Conservation (phyloP, 2,888 invertebrate species). For the Deilephila elpenor region DNA sequence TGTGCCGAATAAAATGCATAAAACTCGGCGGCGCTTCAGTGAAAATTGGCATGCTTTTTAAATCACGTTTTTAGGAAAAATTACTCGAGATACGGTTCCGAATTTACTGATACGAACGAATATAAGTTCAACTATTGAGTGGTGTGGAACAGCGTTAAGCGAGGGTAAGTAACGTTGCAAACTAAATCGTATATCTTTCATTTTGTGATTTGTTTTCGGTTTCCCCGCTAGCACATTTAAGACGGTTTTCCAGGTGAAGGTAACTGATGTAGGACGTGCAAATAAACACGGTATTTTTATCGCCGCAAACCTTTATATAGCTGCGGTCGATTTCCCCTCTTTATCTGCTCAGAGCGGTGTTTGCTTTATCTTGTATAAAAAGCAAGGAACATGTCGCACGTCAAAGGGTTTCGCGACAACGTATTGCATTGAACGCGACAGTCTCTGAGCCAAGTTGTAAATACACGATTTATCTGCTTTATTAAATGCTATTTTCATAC, state of each 20-base stretch:
- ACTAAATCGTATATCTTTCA: conserved; percentile 60
- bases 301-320: conserved; percentile 83
- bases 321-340: conserved; percentile 83
- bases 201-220: conserved; percentile 59
- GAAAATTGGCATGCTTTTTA: conserved; percentile 58
- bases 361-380: conserved; percentile 82
- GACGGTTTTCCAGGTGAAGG: conserved; percentile 62
- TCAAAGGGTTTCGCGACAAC: conserved; percentile 63
- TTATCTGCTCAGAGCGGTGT: conserved; percentile 80
- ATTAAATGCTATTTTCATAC: conserved; percentile 21
- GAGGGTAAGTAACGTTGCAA: conserved; percentile 48
- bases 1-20: conserved; percentile 38
- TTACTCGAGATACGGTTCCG: conserved; percentile 72
- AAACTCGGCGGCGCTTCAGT: conserved; percentile 37
- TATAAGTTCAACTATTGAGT: conserved; percentile 67
- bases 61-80: conserved; percentile 74
- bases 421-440: conserved; percentile 49
- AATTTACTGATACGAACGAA: conserved; percentile 80
- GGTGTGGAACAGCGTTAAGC: conserved; percentile 56
- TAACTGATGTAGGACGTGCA: conserved; percentile 82
- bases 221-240: conserved; percentile 51
- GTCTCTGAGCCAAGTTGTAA: conserved; percentile 9
- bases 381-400: conserved; percentile 68
- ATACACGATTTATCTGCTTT: conserved; percentile 17
- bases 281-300: conserved; percentile 85